A percentile compares a stretch with the other conserved stretches of the same genome.
phyloP scores from a whole-genome alignment of 2,888 invertebrate species.

The Platypus cylindrus region DNA sequence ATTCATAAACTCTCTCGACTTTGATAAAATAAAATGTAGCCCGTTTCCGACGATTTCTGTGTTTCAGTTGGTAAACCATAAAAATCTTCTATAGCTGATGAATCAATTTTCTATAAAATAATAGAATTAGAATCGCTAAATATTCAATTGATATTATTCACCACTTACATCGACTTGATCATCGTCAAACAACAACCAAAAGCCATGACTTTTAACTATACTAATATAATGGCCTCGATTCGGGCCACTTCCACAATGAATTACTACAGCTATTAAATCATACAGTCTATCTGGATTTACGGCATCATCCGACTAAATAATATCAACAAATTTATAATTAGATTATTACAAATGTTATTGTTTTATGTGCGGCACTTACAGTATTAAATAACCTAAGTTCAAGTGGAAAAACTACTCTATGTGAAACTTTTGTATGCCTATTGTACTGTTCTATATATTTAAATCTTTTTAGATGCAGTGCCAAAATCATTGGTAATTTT shows the following conservation, averaged over 20 bases:
- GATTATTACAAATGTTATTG: neutral
- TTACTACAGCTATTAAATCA: conserved; percentile 97
- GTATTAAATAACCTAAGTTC: conserved; percentile 96
- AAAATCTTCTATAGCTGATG: conserved; percentile 98
- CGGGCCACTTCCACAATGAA: conserved; percentile 98
- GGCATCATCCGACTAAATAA: conserved; percentile 85
- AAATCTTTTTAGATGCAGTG: conserved; percentile 92
- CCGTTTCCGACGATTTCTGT: conserved; percentile 98
- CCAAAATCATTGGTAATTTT: conserved; percentile 93
- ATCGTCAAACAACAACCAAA: conserved; percentile 99
- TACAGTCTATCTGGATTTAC: conserved; percentile 96
- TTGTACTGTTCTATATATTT: conserved; percentile 98
- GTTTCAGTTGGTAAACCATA: conserved; percentile 97
- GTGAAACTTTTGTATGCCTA: conserved; percentile 97
- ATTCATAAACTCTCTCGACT: conserved; percentile 44
- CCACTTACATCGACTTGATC: conserved; percentile 99
- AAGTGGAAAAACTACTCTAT: conserved; percentile 96
- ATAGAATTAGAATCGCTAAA: conserved; percentile 7
- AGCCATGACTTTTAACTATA: conserved; percentile 98
- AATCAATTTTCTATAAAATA: conserved; percentile 87
- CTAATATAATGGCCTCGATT: conserved; percentile 99
- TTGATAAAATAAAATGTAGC: conserved; percentile 98
- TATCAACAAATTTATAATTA: conserved; percentile 7
- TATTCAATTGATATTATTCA: too few species aligned
- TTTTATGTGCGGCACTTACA: conserved; percentile 41